Evolutionary conservation across 92 coral and sea anemone genomes (phyloP).

Genomic region (Phenganax marumi): DNA sequence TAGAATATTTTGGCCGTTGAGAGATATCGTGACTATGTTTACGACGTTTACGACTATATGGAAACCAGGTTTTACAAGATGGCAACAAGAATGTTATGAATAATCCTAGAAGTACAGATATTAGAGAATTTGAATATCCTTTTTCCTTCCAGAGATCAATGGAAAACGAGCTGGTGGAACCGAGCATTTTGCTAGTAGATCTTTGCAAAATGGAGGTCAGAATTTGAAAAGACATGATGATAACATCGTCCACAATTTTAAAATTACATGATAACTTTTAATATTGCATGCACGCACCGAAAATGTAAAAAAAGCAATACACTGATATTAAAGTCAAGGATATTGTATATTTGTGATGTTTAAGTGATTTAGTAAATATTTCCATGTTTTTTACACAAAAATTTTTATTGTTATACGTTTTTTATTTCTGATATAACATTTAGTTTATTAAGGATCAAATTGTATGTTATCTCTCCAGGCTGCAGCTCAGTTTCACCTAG

Average conservation of each 20-base stretch:
- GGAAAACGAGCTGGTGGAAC: constrained; percentile 70
- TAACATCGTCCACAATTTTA: no score
- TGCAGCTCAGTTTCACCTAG: constrained; percentile 78
- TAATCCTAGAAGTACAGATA: no score
- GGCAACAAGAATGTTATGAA: no score
- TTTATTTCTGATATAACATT: no score
- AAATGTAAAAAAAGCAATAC: no score
- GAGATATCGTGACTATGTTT: no score
- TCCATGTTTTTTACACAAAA: neutral
- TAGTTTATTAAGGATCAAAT: no score
- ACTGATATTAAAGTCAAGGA: neutral
- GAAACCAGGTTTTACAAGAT: neutral
- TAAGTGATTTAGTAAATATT: neutral
- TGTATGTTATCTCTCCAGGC: constrained; percentile 40
- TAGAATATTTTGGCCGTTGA: no score
- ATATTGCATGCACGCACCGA: no score
- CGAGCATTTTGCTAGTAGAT: constrained; percentile 83
- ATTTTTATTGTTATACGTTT: no score
- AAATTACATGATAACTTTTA: no score
- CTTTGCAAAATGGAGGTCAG: constrained; percentile 79
- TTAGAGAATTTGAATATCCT: neutral
- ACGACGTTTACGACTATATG: no score
- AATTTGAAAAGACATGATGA: neutral
- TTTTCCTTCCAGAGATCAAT: constrained; percentile 70
- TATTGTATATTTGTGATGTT: neutral